Evolutionary conservation across 2,113 vertebrate genomes (phyloP).

Genomic region (Poecile atricapillus): DNA sequence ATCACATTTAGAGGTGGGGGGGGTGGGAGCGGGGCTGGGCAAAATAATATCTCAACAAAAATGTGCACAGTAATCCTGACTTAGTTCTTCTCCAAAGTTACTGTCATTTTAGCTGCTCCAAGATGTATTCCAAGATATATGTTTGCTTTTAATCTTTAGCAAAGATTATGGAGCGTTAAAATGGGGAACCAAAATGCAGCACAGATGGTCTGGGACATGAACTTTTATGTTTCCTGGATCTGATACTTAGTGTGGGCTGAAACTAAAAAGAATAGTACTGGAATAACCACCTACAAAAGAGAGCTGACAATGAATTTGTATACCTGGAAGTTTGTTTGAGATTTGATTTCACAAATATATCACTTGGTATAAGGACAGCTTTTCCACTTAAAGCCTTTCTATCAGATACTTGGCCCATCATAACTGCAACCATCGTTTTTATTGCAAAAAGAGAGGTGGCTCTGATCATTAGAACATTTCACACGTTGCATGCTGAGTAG

Average conservation of each 20-base stretch:
- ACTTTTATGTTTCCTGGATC: neutral
- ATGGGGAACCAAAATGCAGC: neutral
- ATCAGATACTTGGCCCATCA: neutral
- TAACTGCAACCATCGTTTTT: neutral
- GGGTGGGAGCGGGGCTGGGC: rapidly evolving
- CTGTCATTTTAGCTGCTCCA: neutral
- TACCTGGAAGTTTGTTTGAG: neutral
- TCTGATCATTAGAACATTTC: neutral
- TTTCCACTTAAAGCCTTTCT: neutral
- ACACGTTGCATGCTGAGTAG: neutral
- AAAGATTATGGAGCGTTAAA: neutral
- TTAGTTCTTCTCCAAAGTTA: neutral
- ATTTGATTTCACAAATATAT: neutral
- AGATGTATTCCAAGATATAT: neutral
- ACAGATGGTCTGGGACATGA: neutral
- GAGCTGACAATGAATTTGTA: neutral
- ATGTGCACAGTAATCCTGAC: neutral
- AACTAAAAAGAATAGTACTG: neutral
- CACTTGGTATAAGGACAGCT: neutral
- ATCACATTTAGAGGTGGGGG: neutral
- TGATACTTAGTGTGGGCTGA: neutral
- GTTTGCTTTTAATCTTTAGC: neutral
- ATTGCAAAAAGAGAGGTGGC: neutral
- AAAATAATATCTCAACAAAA: neutral
- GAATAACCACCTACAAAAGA: neutral